These are phyloP conservation scores for Trichopoda pennipes DNA, from an alignment of 2,888 invertebrate genomes.

Conservation along the genomic window DNA sequence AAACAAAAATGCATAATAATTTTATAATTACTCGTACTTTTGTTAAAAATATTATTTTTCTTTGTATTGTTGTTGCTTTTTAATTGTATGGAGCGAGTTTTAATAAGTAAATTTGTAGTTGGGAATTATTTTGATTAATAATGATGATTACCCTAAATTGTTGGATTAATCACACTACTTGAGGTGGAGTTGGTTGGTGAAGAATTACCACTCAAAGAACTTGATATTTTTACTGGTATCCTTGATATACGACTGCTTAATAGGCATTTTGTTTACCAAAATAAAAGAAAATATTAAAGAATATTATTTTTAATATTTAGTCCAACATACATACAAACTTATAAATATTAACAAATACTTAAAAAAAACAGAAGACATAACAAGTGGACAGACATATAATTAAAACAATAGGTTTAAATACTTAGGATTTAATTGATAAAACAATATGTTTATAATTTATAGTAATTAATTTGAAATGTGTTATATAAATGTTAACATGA, in stretches of 20 bases:
- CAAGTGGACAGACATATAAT: not conserved
- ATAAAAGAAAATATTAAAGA: constrained; percentile 39
- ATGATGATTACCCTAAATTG: constrained; percentile 78
- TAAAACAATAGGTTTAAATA: not conserved
- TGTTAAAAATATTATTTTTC: constrained; percentile 6
- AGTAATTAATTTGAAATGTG: not conserved
- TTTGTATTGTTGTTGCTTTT: not conserved
- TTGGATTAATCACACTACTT: constrained; percentile 76
- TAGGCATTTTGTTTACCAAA: constrained; percentile 34
- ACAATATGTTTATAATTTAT: no score
- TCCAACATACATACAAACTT: not conserved
- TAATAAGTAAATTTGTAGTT: constrained; percentile 2
- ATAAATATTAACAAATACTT: not conserved
- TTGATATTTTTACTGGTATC: constrained; percentile 80
- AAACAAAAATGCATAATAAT: constrained; percentile 19
- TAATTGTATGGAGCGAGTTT: constrained; percentile 2
- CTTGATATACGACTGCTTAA: constrained; percentile 78
- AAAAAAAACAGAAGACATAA: not conserved
- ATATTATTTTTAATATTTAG: constrained; percentile 15
- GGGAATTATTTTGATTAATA: constrained; percentile 31
- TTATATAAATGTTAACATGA: not conserved
- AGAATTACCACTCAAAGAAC: constrained; percentile 73
- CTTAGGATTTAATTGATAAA: no score
- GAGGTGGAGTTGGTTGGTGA: constrained; percentile 79
- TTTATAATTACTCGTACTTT: constrained; percentile 42